Conservation (phyloP, 2,888 invertebrate genomes). For the Epinotia demarniana region DNA sequence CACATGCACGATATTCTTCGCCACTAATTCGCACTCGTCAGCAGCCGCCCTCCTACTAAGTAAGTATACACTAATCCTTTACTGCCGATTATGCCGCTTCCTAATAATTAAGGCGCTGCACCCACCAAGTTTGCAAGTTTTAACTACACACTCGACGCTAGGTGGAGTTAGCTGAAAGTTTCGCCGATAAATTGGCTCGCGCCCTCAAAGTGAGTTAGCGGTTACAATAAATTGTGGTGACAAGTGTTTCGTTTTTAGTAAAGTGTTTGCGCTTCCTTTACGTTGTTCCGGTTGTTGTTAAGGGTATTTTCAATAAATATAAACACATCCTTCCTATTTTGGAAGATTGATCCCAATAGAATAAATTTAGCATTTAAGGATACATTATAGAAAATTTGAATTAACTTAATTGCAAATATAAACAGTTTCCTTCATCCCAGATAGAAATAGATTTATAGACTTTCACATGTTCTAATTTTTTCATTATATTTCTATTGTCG, state of each 20-base stretch:
- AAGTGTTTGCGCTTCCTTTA: not conserved
- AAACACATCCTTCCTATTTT: not conserved
- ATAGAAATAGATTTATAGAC: too few relatives aligned
- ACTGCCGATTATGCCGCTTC: not conserved
- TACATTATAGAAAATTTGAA: too few relatives aligned
- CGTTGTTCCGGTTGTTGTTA: not conserved
- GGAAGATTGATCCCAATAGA: too few relatives aligned
- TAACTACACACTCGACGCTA: conserved; percentile 16
- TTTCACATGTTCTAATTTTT: too few relatives aligned
- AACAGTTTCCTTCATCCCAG: too few relatives aligned
- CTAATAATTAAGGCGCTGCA: conserved; percentile 28
- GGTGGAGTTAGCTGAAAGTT: conserved; percentile 23
- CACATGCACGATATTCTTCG: too few relatives aligned
- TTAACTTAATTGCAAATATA: too few relatives aligned
- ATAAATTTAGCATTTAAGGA: too few relatives aligned
- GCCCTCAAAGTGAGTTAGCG: conserved; percentile 26
- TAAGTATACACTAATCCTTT: not conserved
- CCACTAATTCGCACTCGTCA: too few relatives aligned
- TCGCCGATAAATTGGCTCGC: conserved; percentile 34
- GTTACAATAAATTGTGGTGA: conserved; percentile 22
- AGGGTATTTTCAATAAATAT: not conserved
- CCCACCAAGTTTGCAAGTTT: conserved; percentile 27
- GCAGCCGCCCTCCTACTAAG: too few relatives aligned
- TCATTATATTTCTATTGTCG: too few relatives aligned
- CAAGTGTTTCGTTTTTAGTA: conserved; percentile 9